Base-by-base conservation (phyloP, 2,888 invertebrate genomes). In the Drosophila parthenogenetica region DNA sequence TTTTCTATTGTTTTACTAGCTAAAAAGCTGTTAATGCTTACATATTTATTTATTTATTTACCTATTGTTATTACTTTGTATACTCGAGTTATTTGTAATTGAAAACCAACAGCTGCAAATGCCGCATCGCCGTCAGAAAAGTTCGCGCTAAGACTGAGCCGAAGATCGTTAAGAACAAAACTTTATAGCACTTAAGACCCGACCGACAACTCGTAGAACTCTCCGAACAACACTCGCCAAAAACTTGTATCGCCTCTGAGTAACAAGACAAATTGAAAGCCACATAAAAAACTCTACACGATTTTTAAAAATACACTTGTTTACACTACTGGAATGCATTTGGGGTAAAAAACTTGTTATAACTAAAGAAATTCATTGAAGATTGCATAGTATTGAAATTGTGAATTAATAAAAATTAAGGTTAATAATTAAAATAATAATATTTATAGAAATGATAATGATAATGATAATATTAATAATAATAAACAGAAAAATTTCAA, bases 201-300 rank as follows among this genome's bases (percentile, higher is more conserved):
- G 42, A 37, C 51, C 35, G 35, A 35, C 50, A 39, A 39, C 55
- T 32, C 13, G 43, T 49, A 51, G n/a, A 60, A 55, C 60, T 51
- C 62, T 66, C 60, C 49, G 55, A 66, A 60, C 55, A 49, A 43
- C 48, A 59, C 59, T 59, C 61, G 59, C 46, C 42, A 48, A 57
- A 87, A 83, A 83, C 86, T 77, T 72, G 82, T 79, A 71, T 78
- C 49, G 32, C 55, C 64, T 51, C 40, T 37, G 57, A 63, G 55
- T 66, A 69, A 49, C 66, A 39, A 79, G 76, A 64, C 71, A 73
- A 76, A 76, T 69, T 64, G 43, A 67, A 66, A 64, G 54, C 61
- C 8, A 8, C 29, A 29, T 2, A 65, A 69, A 59, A 76, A 53
- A 55, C 62, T 69, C 45, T 63, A 48, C n/a, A 43, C 39, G 54